Evolutionary conservation across 2,888 invertebrate species (phyloP), one percentile per base, ranked within the genome.

Genomic region (Thymelicus sylvestris): DNA sequence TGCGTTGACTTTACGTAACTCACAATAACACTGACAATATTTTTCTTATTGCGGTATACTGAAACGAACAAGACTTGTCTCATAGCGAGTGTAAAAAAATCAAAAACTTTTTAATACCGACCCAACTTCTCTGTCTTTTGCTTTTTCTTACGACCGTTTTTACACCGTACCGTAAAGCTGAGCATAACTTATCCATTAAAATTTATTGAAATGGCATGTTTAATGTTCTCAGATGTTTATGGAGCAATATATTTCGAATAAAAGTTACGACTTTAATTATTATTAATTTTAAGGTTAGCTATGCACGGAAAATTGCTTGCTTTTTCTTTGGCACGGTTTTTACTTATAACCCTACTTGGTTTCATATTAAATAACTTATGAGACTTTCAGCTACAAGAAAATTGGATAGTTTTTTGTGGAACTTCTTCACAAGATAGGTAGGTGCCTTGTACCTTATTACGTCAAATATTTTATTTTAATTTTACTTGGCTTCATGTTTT

Each of bases 71-170:
- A 15, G 47, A 15, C 31, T 38, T 67, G 67, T 67, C 67, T 60
- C 67, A 67, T 59, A 60, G 48, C 67, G 70, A 74, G 74, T 75
- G 75, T 74, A 79, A 81, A 80, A 19, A 81, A 79, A 76, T 77
- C 75, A 76, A 77, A 78, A 81, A 80, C 74, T 80, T 79, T 77
- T 76, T 77, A 80, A 81, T 76, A 74, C 78, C 73, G 74, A 76
- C 74, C 76, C 78, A 77, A 78, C 76, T 80, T 77, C 71, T 73
- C 74, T 73, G 70, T 73, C 73, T 75, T 76, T 76, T 75, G 72
- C 75, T 77, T 76, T 77, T 78, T 77, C 75, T 73, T 60, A 57
- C 62, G 75, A 59, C 52, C 57, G 13, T 59, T 47, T 65, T 78
- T 67, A 77, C 77, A 80, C 78, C 74, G 77, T 70, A 38, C 31